Percentiles rank a stretch among this genome's conserved stretches.
phyloP scores from a whole-genome alignment of 2,888 invertebrate genomes.

The Calameuta pallipes region DNA sequence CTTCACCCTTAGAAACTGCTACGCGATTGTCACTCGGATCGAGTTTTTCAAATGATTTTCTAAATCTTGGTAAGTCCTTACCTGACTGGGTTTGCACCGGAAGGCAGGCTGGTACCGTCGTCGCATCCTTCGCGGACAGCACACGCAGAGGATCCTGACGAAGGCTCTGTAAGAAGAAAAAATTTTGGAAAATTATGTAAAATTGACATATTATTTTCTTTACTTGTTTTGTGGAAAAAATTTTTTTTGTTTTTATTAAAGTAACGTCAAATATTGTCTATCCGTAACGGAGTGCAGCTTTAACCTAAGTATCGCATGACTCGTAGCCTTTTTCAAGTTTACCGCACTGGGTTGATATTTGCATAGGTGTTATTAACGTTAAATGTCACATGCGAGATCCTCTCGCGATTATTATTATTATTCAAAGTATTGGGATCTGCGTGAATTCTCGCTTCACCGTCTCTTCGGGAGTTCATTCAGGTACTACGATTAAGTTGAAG shows the following conservation, averaged over 20 bases:
- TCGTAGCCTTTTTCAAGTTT: constrained; percentile 30
- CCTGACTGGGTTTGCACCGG: constrained; percentile 88
- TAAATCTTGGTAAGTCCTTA: constrained; percentile 52
- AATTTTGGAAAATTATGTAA: constrained; percentile 23
- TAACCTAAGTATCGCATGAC: constrained; percentile 42
- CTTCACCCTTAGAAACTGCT: neutral
- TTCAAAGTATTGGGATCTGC: no score
- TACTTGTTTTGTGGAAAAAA: no score
- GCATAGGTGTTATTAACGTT: constrained; percentile 31
- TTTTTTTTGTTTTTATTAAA: no score
- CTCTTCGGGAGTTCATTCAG: no score
- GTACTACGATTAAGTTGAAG: no score
- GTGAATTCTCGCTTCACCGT: no score
- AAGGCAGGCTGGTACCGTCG: constrained; percentile 87
- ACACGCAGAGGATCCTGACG: constrained; percentile 88
- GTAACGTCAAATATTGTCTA: no score
- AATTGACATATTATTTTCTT: no score
- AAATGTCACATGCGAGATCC: no score
- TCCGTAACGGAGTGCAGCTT: constrained; percentile 8
- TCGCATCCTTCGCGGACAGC: constrained; percentile 85
- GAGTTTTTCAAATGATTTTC: no score
- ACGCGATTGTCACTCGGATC: no score
- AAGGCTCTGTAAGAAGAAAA: constrained; percentile 84
- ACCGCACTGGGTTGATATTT: constrained; percentile 37
- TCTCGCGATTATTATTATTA: no score